phyloP scores from a whole-genome alignment of 2,113 vertebrate genomes.

The Diadophis punctatus region DNA sequence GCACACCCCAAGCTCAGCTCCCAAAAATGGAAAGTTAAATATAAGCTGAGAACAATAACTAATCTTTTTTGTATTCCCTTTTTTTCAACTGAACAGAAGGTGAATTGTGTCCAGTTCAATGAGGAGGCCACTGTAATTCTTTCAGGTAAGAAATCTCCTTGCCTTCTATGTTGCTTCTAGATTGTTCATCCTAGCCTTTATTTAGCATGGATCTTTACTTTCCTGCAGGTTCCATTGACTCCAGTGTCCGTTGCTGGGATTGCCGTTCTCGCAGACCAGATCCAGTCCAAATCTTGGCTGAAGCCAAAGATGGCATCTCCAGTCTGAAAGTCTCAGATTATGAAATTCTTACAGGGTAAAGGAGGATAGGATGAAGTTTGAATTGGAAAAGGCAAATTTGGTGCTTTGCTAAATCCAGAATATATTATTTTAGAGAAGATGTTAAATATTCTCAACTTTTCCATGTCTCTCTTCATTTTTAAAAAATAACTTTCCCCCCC shows the following conservation, averaged over 20 bases:
- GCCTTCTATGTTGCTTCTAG: not conserved
- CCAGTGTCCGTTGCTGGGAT: slow-evolving; percentile 88
- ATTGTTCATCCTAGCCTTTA: not conserved
- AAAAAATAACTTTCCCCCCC: not conserved
- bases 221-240: slow-evolving; percentile 84
- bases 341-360: slow-evolving; percentile 87
- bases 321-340: slow-evolving; percentile 83
- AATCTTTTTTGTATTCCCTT: not conserved
- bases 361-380: not conserved
- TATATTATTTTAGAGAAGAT: not conserved
- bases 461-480: not conserved
- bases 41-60: not conserved
- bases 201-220: not conserved
- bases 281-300: slow-evolving; percentile 82
- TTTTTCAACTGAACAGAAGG: slow-evolving; percentile 69
- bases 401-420: not conserved
- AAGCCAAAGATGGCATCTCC: slow-evolving; percentile 86
- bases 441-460: not conserved
- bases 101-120: slow-evolving; percentile 91
- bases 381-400: not conserved
- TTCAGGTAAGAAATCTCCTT: slow-evolving; percentile 74
- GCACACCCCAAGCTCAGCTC: not conserved
- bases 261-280: slow-evolving; percentile 80
- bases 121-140: slow-evolving; percentile 86
- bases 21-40: not conserved